Conservation (phyloP, 2,113 vertebrate genomes). For the Ceyx melanurus region DNA sequence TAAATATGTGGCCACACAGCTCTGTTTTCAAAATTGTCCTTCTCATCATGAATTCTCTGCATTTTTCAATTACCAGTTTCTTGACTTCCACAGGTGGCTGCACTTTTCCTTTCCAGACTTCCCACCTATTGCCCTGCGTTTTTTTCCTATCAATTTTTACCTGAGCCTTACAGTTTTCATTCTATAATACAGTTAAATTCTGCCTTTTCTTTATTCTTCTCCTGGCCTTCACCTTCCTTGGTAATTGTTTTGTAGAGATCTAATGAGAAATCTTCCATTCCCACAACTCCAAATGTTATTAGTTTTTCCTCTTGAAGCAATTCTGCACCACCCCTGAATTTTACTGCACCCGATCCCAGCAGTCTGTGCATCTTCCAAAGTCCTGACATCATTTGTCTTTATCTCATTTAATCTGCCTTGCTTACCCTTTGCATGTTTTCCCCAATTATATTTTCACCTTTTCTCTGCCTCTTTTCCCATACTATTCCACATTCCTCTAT, state of each 20-base stretch:
- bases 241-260: conserved; percentile 1
- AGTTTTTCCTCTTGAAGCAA: background rate
- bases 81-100: background rate
- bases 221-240: background rate
- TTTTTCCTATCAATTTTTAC: background rate
- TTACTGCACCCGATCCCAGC: background rate
- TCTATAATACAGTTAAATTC: background rate
- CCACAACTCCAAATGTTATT: background rate
- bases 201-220: background rate
- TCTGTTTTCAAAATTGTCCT: background rate
- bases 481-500: background rate
- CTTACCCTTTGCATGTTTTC: background rate
- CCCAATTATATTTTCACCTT: background rate
- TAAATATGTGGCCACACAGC: background rate
- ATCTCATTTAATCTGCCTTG: background rate
- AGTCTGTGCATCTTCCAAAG: background rate
- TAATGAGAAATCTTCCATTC: conserved; percentile 14
- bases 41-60: background rate
- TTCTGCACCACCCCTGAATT: background rate
- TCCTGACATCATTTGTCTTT: background rate
- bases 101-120: background rate
- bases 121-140: background rate
- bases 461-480: background rate
- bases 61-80: conserved; percentile 3
- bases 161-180: fast-evolving